These are phyloP conservation scores for Mactra quadrangularis DNA, from an alignment of 1,140 invertebrate genomes.

Conservation along the genomic window DNA sequence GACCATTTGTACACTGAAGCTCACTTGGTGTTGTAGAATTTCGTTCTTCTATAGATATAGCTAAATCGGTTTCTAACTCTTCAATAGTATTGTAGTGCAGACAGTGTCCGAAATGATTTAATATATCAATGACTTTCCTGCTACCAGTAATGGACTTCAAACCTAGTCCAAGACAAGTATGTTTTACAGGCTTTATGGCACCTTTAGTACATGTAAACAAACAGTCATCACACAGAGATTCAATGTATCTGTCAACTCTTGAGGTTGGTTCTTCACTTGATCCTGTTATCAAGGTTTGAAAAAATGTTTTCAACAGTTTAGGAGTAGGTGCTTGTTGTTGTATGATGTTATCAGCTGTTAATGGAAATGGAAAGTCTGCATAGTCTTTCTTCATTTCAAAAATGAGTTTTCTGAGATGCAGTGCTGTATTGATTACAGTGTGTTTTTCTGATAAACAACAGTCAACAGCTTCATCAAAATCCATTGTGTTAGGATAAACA, in stretches of 20 bases:
- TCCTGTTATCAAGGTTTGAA: constrained; percentile 15
- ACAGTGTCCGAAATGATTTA: constrained; percentile 45
- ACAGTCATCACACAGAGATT: constrained; percentile 34
- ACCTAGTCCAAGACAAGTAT: constrained; percentile 36
- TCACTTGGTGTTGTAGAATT: constrained; percentile 64
- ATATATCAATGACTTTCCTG: constrained; percentile 48
- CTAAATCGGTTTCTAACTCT: constrained; percentile 43
- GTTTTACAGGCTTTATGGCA: constrained; percentile 22
- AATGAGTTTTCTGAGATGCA: constrained; percentile 1
- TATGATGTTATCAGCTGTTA: background rate
- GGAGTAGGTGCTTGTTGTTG: background rate
- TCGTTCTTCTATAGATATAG: background rate
- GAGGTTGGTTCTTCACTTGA: background rate
- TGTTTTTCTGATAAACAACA: background rate
- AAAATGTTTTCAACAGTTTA: background rate
- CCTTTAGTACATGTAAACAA: background rate
- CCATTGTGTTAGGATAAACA: background rate
- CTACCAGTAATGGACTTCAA: constrained; percentile 49
- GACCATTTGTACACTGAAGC: constrained; percentile 61
- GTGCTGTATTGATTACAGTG: background rate
- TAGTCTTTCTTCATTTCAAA: background rate
- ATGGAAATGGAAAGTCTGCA: constrained; percentile 15
- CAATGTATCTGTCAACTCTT: constrained; percentile 7
- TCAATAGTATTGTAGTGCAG: constrained; percentile 30
- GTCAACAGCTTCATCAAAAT: background rate